Evolutionary conservation across 2,888 invertebrate genomes (phyloP).

Genomic region (Acronicta alni): DNA sequence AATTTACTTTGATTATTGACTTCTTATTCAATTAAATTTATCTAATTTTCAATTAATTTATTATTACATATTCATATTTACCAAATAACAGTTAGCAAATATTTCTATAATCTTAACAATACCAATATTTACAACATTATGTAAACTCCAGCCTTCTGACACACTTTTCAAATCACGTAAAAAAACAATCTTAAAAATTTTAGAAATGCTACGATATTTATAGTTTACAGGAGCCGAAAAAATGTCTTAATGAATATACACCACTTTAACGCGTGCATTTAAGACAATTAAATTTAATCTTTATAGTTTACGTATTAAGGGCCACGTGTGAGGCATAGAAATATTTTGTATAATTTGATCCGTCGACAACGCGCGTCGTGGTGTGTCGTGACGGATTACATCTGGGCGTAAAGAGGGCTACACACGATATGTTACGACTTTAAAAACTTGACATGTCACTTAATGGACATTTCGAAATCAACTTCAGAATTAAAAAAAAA

Average conservation of each 20-base stretch:
- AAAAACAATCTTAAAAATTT: slow-evolving; percentile 31
- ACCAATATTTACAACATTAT: not conserved
- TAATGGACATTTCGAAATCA: no score
- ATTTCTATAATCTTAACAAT: not conserved
- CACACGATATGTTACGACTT: slow-evolving; percentile 4
- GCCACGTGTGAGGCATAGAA: slow-evolving; percentile 28
- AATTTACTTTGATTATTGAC: no score
- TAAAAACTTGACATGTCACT: not conserved
- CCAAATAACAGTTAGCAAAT: no score
- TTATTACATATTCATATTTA: no score
- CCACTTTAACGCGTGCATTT: slow-evolving; percentile 28
- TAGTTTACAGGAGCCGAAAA: slow-evolving; percentile 35
- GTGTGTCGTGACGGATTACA: slow-evolving; percentile 70
- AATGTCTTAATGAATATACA: slow-evolving; percentile 59
- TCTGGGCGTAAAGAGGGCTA: slow-evolving; percentile 56
- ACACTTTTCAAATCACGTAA: slow-evolving; percentile 31
- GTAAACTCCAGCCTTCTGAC: slow-evolving; percentile 18
- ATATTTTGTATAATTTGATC: slow-evolving; percentile 65
- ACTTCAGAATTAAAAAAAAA: no score
- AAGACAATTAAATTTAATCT: slow-evolving; percentile 46
- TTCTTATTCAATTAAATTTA: no score
- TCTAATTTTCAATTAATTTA: no score
- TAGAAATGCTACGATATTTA: slow-evolving; percentile 41
- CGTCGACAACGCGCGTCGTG: slow-evolving; percentile 57
- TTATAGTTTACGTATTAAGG: slow-evolving; percentile 49